Conservation (phyloP, 2,888 invertebrate species). For the Vesta saturnalis region DNA sequence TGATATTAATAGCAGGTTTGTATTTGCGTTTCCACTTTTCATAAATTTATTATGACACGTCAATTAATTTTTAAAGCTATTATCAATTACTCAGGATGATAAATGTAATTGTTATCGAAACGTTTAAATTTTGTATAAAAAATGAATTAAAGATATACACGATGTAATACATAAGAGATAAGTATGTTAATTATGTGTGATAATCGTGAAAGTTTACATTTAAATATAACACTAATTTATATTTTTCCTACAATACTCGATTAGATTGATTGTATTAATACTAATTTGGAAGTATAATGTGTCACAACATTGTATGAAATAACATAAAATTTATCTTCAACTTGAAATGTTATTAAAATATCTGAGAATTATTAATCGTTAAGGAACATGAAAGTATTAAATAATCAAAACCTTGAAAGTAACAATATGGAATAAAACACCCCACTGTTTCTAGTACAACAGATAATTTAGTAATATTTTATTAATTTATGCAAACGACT, state of each 20-base stretch:
- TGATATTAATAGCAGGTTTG: too few relatives aligned
- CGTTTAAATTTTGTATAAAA: too few relatives aligned
- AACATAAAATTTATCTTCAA: background rate
- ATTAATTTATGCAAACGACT: background rate
- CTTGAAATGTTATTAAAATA: background rate
- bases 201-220: too few relatives aligned
- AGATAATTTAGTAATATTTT: background rate
- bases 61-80: too few relatives aligned
- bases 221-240: too few relatives aligned
- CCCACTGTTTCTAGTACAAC: background rate
- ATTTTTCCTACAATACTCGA: background rate
- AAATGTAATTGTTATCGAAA: too few relatives aligned
- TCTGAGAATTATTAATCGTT: background rate
- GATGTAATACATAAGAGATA: too few relatives aligned
- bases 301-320: background rate
- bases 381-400: background rate
- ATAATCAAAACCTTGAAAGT: background rate
- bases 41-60: too few relatives aligned
- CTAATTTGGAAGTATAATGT: background rate
- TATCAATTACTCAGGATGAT: too few relatives aligned
- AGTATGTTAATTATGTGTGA: too few relatives aligned
- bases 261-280: background rate
- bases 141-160: too few relatives aligned
- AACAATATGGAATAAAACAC: background rate
- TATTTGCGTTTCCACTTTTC: too few relatives aligned